phyloP scores from a whole-genome alignment of 2,797 vertebrate species.

The Parauchenoglanis ngamensis region DNA sequence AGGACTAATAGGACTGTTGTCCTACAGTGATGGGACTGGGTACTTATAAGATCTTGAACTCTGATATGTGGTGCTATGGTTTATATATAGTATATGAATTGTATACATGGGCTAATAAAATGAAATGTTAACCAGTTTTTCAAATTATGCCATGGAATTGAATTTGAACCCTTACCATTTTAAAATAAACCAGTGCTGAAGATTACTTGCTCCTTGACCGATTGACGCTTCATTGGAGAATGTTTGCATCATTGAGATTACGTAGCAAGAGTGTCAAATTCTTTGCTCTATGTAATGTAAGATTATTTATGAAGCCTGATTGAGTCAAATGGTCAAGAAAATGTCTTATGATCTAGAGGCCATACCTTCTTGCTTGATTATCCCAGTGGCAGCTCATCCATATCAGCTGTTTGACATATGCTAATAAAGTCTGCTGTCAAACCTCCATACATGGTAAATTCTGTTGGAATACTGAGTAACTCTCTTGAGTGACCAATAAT shows the following conservation, averaged over 20 bases:
- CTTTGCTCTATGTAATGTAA: not conserved
- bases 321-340: not conserved
- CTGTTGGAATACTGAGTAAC: not conserved
- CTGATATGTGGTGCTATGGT: not conserved
- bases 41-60: not conserved
- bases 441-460: not conserved
- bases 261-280: not conserved
- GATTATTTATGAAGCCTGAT: not conserved
- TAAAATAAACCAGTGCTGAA: conserved; percentile 26
- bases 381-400: not conserved
- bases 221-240: not conserved
- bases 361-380: not conserved
- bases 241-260: conserved; percentile 34
- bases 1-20: not conserved
- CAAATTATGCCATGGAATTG: conserved; percentile 29
- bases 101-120: not conserved
- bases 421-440: not conserved
- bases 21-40: not conserved
- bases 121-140: not conserved
- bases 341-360: not conserved
- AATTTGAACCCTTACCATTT: conserved; percentile 26
- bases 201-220: conserved; percentile 24
- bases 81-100: conserved; percentile 1
- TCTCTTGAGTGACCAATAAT: not conserved
- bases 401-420: not conserved